Conservation (phyloP, 2,797 vertebrate genomes). For the Eremophila alpestris region DNA sequence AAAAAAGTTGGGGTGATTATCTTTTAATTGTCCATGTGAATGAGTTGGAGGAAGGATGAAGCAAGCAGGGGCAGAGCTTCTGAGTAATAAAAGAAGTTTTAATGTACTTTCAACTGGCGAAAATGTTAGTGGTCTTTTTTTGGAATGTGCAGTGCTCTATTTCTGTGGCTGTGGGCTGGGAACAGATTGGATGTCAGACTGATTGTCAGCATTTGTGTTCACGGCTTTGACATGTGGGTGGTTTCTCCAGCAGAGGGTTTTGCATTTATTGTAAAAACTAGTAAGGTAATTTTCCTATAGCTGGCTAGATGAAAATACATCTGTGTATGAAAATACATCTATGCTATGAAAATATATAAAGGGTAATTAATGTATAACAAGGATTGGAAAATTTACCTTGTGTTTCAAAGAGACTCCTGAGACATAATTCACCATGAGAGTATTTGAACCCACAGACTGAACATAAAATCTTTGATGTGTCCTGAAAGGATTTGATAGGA, state of each 20-base stretch:
- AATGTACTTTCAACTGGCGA: conserved; percentile 4
- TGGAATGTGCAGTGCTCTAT: conserved; percentile 20
- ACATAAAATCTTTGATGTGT: neutral
- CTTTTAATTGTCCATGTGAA: neutral
- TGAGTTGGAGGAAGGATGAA: neutral
- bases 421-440: neutral
- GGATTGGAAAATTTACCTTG: neutral
- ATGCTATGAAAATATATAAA: neutral
- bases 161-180: conserved; percentile 54
- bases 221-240: conserved; percentile 26
- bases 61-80: neutral
- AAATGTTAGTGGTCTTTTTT: conserved; percentile 40
- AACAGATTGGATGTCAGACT: conserved; percentile 71
- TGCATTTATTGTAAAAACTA: conserved; percentile 41
- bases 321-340: no score
- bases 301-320: neutral
- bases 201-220: conserved; percentile 57
- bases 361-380: neutral
- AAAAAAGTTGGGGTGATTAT: neutral
- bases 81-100: conserved; percentile 22
- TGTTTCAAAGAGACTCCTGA: neutral
- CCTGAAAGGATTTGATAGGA: neutral
- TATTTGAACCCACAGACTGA: neutral
- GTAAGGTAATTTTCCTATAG: conserved; percentile 8
- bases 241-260: conserved; percentile 23